Percentiles rank a stretch among this genome's conserved stretches.
phyloP scores from a whole-genome alignment of 1,140 invertebrate genomes.

The Campodea augens region DNA sequence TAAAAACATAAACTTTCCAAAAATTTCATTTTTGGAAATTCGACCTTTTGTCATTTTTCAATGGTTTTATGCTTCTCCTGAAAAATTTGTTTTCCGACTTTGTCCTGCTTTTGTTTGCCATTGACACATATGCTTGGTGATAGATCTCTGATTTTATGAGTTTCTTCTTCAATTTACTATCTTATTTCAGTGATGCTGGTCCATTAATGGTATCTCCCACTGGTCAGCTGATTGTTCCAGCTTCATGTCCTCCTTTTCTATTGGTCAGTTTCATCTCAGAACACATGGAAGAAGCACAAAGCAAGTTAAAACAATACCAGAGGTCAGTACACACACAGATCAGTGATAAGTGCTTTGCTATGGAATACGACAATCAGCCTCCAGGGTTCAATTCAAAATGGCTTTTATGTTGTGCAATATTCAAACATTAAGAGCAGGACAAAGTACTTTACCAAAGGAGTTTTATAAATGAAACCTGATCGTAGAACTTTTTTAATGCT shows the following conservation, averaged over 20 bases:
- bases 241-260: conserved; percentile 65
- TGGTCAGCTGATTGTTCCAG: conserved; percentile 78
- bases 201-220: conserved; percentile 82
- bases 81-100: too few relatives aligned
- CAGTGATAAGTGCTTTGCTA: background rate
- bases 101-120: too few relatives aligned
- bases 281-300: conserved; percentile 48
- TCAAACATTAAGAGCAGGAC: background rate
- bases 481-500: background rate
- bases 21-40: too few relatives aligned
- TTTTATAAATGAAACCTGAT: background rate
- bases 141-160: too few relatives aligned
- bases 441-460: background rate
- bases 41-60: too few relatives aligned
- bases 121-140: too few relatives aligned
- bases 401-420: too few relatives aligned
- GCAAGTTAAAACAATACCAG: conserved; percentile 48
- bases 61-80: too few relatives aligned
- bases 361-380: too few relatives aligned
- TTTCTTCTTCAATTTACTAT: too few relatives aligned
- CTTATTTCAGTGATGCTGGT: conserved; percentile 51
- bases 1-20: too few relatives aligned
- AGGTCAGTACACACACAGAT: conserved; percentile 29
- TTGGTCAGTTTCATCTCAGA: conserved; percentile 64
- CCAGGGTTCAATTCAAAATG: too few relatives aligned